Conservation (phyloP, 2,797 vertebrate genomes). For the Leptodactylus fallax region DNA sequence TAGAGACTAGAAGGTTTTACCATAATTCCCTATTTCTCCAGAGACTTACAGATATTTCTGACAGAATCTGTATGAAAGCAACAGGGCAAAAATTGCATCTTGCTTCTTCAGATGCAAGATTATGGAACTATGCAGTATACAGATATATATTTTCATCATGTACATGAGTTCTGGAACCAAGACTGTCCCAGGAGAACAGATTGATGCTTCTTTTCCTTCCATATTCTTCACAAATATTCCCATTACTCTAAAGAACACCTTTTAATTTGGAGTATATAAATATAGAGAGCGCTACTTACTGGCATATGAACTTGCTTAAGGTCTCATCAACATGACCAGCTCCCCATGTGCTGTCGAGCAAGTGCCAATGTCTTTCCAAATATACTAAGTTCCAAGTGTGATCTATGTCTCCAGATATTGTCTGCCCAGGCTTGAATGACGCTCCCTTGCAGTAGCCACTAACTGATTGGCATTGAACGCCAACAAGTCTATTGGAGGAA, state of each 20-base stretch:
- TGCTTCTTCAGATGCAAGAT: too few species aligned
- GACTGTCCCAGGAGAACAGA: not conserved
- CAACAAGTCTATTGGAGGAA: conserved; percentile 72
- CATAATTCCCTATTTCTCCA: too few species aligned
- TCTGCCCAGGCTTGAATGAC: conserved; percentile 74
- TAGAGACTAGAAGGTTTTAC: too few species aligned
- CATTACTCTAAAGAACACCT: not conserved
- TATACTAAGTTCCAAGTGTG: conserved; percentile 81
- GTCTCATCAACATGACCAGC: conserved; percentile 74
- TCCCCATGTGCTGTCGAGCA: conserved; percentile 83
- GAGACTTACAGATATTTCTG: too few species aligned
- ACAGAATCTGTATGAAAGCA: too few species aligned
- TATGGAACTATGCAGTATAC: too few species aligned
- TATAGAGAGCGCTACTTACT: conserved; percentile 68
- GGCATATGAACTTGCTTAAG: conserved; percentile 77
- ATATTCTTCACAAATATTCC: too few species aligned
- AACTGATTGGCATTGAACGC: conserved; percentile 77
- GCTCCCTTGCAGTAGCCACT: conserved; percentile 78
- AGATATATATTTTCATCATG: not conserved
- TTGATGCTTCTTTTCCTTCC: not conserved
- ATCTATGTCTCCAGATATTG: conserved; percentile 72
- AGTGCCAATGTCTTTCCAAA: conserved; percentile 80
- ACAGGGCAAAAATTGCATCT: too few species aligned
- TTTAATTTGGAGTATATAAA: not conserved
- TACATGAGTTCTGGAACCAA: not conserved